Evolutionary conservation across 1,140 invertebrate species (phyloP), one percentile per base, ranked within the genome.

Genomic region (Drosophila malerkotliana): DNA sequence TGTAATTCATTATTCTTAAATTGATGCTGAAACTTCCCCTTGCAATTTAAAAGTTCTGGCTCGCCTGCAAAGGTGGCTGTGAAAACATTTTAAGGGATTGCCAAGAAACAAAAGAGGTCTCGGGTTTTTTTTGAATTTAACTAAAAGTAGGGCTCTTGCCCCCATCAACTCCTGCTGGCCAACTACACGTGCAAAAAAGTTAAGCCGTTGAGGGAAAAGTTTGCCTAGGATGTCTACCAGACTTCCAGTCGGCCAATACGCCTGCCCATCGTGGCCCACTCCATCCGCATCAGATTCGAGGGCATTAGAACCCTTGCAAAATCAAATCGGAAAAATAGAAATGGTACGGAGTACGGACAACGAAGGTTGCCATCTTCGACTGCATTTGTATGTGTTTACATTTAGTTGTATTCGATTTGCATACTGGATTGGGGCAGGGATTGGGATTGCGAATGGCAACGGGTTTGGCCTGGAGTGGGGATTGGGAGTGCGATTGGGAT

Each of bases 371-470:
- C 60, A 57, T 52, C 62, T 55, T n/a, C 32, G 58, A 66, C 55
- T 85, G 78, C 81, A 87, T 76, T 69, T 88, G 83, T 87, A 62
- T 88, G 83, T 87, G 83, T 83, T 87, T 87, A 88, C 82, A 76
- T 85, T 88, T 88, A 85, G 83, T 87, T 85, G 83, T 85, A 79
- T 88, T 83, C 60, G 79, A 87, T 87, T 87, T 87, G 83, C 83
- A 87, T 87, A 88, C 66, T 63, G 74, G 60, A 73, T 68, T 74
- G 62, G 72, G 4, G 51, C 30, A 32, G 41, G 32, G 7, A 54
- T 53, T 24, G 34, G 55, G 14, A 30, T 14, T 47, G 15, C 18
- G 44, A 47, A 47, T 47, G 44, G 44, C 44, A 21, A 47, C 18
- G 44, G 44, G n/a, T n/a, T 12, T 44, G 15, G 41, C 18, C 9